phyloP scores from a whole-genome alignment of 2,888 invertebrate genomes.

The Blera fallax region DNA sequence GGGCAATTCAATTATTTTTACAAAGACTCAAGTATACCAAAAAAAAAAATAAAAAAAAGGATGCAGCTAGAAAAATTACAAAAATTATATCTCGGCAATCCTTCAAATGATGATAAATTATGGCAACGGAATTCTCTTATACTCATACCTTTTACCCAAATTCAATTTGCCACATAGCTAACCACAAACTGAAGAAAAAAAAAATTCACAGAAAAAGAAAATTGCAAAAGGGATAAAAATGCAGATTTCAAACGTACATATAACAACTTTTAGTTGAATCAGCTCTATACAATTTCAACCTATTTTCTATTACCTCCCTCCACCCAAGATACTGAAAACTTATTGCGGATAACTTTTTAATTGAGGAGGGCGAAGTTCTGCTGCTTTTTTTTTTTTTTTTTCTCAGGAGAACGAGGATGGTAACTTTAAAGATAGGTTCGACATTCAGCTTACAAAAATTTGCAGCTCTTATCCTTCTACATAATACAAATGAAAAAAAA shows the following conservation, averaged over 20 bases:
- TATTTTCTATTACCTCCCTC: constrained; percentile 46
- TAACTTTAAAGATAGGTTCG: constrained; percentile 9
- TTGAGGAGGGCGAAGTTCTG: constrained; percentile 61
- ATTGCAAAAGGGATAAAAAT: constrained; percentile 31
- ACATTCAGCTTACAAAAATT: constrained; percentile 37
- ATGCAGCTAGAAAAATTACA: neutral
- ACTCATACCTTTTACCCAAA: constrained; percentile 62
- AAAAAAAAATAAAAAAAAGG: neutral
- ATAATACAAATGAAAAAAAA: neutral
- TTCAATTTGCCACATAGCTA: constrained; percentile 72
- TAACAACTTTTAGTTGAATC: constrained; percentile 69
- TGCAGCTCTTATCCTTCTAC: constrained; percentile 1
- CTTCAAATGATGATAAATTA: constrained; percentile 64
- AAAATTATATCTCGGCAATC: constrained; percentile 29
- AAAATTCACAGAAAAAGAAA: constrained; percentile 21
- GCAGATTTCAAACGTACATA: constrained; percentile 46
- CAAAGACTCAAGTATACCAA: neutral
- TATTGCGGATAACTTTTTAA: constrained; percentile 72
- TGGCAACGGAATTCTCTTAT: constrained; percentile 50
- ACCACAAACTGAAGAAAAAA: constrained; percentile 40
- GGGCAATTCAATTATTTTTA: constrained; percentile 53
- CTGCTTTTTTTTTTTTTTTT: constrained; percentile 14
- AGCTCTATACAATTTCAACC: constrained; percentile 55
- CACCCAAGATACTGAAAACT: constrained; percentile 55
- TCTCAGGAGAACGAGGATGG: neutral